These are phyloP conservation scores for Eulemur mongoz DNA, from an alignment of 2,797 vertebrate species.

Conservation along the genomic window DNA sequence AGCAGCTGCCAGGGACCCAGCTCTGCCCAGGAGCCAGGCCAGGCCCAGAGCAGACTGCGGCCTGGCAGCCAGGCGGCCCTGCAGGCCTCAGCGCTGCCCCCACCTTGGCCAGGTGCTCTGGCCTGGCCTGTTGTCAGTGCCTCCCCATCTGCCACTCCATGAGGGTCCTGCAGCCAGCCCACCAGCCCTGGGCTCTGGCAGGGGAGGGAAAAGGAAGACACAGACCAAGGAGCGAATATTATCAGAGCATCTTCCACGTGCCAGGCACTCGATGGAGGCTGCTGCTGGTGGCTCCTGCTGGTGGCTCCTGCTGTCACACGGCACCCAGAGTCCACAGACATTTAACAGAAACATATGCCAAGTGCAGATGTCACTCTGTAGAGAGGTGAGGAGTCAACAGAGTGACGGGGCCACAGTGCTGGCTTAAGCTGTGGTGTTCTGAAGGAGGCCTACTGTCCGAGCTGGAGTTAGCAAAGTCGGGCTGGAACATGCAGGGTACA, in stretches of 20 bases:
- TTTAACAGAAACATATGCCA: not conserved
- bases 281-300: not conserved
- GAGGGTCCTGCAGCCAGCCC: not conserved
- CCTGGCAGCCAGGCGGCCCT: not conserved
- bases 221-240: not conserved
- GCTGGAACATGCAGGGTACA: rapidly evolving
- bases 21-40: not conserved
- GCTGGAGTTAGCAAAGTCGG: not conserved
- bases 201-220: not conserved
- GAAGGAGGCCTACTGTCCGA: not conserved
- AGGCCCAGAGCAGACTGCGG: not conserved
- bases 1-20: not conserved
- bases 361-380: rapidly evolving
- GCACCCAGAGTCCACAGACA: not conserved
- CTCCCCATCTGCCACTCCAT: not conserved
- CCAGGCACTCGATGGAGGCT: not conserved
- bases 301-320: not conserved
- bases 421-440: rapidly evolving
- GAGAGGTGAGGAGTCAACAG: not conserved
- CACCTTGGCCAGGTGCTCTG: not conserved
- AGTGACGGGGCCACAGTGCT: rapidly evolving
- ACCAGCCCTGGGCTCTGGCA: not conserved
- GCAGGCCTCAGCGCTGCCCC: not conserved
- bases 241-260: not conserved
- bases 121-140: not conserved